phyloP scores from a whole-genome alignment of 2,797 vertebrate species.

The Syngnathus acus region DNA sequence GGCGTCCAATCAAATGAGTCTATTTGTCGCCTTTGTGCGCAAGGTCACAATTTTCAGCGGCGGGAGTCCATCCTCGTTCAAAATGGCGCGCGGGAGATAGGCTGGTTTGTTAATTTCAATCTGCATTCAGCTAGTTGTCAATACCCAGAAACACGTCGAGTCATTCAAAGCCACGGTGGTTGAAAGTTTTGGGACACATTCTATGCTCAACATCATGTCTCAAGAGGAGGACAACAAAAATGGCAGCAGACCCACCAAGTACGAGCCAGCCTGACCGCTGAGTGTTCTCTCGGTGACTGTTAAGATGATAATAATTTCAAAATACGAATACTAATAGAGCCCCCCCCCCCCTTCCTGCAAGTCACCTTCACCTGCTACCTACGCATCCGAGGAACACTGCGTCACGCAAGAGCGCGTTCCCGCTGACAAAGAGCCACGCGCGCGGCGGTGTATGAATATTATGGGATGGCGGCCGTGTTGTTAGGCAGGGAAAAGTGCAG shows the following conservation, averaged over 20 bases:
- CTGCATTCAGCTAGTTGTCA: too few relatives aligned
- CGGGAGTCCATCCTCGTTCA: too few relatives aligned
- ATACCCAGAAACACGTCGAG: too few relatives aligned
- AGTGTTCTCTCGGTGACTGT: background rate
- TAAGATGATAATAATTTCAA: background rate
- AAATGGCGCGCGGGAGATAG: too few relatives aligned
- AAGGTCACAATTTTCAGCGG: too few relatives aligned
- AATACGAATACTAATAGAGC: background rate
- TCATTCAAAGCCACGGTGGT: too few relatives aligned
- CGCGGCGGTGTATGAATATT: slow-evolving; percentile 60
- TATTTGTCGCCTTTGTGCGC: too few relatives aligned
- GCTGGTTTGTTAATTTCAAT: too few relatives aligned
- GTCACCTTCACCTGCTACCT: slow-evolving; percentile 1
- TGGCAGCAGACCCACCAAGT: background rate
- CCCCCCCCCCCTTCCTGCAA: background rate
- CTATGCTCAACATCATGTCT: too few relatives aligned
- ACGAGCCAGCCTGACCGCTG: background rate
- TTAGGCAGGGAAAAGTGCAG: slow-evolving; percentile 58
- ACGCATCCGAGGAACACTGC: slow-evolving; percentile 29
- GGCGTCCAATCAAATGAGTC: too few relatives aligned
- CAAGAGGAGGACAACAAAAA: background rate
- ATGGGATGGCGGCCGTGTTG: slow-evolving; percentile 70
- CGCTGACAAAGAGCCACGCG: slow-evolving; percentile 54
- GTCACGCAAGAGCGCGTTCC: slow-evolving; percentile 43
- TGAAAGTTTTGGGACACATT: too few relatives aligned